Evolutionary conservation across 2,797 vertebrate species (phyloP).

Genomic region (Melanotaenia maccullochi): DNA sequence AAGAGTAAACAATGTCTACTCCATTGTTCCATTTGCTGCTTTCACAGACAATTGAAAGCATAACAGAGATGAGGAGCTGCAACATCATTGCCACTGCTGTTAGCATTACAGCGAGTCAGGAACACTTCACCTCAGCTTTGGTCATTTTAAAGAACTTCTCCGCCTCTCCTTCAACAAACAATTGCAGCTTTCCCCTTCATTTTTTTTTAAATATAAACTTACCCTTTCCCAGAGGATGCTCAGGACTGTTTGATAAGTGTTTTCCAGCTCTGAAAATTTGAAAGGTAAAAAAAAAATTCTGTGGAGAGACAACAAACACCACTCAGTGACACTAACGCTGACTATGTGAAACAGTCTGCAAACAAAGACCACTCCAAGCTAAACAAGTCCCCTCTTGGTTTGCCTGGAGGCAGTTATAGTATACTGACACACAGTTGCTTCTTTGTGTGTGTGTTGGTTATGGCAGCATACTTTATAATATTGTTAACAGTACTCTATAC

Average conservation of each 20-base stretch:
- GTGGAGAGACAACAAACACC: constrained; percentile 30
- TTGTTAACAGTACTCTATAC: neutral
- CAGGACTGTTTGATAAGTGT: constrained; percentile 22
- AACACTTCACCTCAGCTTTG: constrained; percentile 31
- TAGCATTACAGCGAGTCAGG: constrained; percentile 16
- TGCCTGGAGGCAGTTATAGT: constrained; percentile 36
- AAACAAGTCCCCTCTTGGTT: constrained; percentile 42
- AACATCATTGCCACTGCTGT: neutral
- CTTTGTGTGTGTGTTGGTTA: neutral
- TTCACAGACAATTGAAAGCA: constrained; percentile 36
- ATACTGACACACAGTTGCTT: neutral
- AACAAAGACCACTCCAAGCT: constrained; percentile 50
- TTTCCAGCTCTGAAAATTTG: constrained; percentile 32
- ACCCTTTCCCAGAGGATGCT: constrained; percentile 15
- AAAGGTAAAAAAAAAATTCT: constrained; percentile 16
- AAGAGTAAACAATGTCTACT: constrained; percentile 49
- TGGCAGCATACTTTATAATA: neutral
- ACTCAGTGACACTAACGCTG: constrained; percentile 40
- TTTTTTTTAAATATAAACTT: neutral
- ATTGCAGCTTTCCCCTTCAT: neutral
- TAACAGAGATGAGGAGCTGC: constrained; percentile 32
- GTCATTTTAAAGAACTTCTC: constrained; percentile 31
- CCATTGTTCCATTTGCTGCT: constrained; percentile 17
- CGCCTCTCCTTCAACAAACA: constrained; percentile 3
- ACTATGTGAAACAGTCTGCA: constrained; percentile 26